Evolutionary conservation across 2,797 vertebrate species (phyloP).

Genomic region (Amphiprion clarkii): DNA sequence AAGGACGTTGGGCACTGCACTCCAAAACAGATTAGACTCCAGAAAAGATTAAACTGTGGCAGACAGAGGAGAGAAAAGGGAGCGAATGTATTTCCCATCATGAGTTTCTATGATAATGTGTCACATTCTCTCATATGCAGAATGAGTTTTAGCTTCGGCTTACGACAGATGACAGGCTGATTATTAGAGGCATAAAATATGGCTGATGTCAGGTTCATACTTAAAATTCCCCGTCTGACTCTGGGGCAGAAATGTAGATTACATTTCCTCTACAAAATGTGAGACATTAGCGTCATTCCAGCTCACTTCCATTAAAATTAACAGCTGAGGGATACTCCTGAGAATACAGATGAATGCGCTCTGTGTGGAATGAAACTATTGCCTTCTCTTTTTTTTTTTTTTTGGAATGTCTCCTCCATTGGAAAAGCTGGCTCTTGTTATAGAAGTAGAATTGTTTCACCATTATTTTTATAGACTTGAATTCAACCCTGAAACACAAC

Average conservation of each 20-base stretch:
- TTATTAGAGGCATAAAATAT: constrained; percentile 49
- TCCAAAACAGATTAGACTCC: constrained; percentile 32
- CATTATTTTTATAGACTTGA: constrained; percentile 67
- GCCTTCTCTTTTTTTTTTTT: constrained; percentile 27
- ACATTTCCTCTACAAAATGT: constrained; percentile 46
- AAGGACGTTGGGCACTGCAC: constrained; percentile 32
- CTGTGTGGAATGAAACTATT: constrained; percentile 56
- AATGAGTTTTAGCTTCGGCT: constrained; percentile 43
- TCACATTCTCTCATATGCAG: constrained; percentile 17
- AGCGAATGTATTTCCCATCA: constrained; percentile 6
- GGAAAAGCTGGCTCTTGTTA: constrained; percentile 66
- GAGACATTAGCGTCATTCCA: constrained; percentile 43
- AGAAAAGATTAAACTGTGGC: constrained; percentile 24
- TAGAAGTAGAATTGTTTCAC: constrained; percentile 67
- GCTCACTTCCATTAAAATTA: constrained; percentile 55
- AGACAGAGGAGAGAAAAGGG: constrained; percentile 18
- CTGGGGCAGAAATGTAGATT: constrained; percentile 14
- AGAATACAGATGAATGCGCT: constrained; percentile 58
- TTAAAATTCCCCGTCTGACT: constrained; percentile 48
- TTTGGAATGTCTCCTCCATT: constrained; percentile 34
- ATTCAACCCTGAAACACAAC: constrained; percentile 67
- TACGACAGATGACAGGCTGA: constrained; percentile 51
- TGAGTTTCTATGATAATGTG: constrained; percentile 25
- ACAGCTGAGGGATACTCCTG: constrained; percentile 49
- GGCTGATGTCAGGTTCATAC: constrained; percentile 38